Base-by-base conservation (phyloP, 2,797 vertebrate genomes). In the Myotis myotis region DNA sequence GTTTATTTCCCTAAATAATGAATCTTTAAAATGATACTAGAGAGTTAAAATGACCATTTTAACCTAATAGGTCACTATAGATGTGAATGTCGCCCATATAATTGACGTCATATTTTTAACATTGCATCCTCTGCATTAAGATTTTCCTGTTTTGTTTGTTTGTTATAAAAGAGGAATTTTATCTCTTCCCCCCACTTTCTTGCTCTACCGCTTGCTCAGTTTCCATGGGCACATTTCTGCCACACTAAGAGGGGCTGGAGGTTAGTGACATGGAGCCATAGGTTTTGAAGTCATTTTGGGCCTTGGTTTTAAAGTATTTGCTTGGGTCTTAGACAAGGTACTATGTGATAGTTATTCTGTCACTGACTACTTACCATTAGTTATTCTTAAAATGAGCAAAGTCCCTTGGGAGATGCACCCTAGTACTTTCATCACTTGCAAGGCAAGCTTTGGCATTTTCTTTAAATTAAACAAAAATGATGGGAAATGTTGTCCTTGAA, bases 391-490 rank as follows among this genome's bases (percentile, higher is more conserved):
- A 96, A 83, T 60, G 49, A 95, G 74, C 64, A 90, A 87, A 53
- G 41, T 41, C 13, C 7, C 51, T 49, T 51, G 64, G 84, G 92
- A 82, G 49, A 19, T 92, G 53, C 55, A 60, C n/a, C n/a, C 53
- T 86, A 5, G 13, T 19, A 0, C 11, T 97, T 97, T 95, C 71
- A 89, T 86, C 5, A 38, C 13, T 12, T 38, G 3, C 36, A 28
- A 78, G 30, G 71, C 41, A 55, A 80, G 7, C 8, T 2, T 72
- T 36, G 15, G 70, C 23, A 91, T 87, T 97, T 97, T 25, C 38
- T 62, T 96, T 79, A 83, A 10, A n/a, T 85, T 94, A 94, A 95
- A 91, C 47, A 93, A 90, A 96, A 96, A 95, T 38, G 89, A 76
- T 66, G 5, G 44, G 60, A 60, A 71, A 25, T 83, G 33, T 94